Conservation (phyloP, 2,113 vertebrate genomes). For the Heterotis niloticus region DNA sequence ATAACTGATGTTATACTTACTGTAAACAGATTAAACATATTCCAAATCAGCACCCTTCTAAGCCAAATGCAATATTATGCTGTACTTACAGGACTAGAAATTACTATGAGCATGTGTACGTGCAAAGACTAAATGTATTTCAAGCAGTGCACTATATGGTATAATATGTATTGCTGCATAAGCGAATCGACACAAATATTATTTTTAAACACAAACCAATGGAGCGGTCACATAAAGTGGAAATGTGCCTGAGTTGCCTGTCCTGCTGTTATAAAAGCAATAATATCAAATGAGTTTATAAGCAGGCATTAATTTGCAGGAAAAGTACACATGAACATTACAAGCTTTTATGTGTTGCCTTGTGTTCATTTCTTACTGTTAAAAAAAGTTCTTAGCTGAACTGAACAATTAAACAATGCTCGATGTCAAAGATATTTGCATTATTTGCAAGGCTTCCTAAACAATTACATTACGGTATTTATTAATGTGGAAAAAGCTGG, state of each 20-base stretch:
- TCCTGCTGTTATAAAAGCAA: slow-evolving; percentile 50
- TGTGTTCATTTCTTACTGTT: neutral
- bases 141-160: neutral
- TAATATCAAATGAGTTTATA: slow-evolving; percentile 37
- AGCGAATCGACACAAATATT: neutral
- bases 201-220: neutral
- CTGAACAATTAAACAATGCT: neutral
- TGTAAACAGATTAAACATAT: neutral
- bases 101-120: slow-evolving; percentile 1
- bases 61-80: slow-evolving; percentile 20
- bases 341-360: neutral
- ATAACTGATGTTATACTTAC: no score
- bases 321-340: neutral
- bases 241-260: slow-evolving; percentile 32
- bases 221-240: neutral
- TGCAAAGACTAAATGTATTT: slow-evolving; percentile 13
- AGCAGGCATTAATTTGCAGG: neutral
- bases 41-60: slow-evolving; percentile 14
- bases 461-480: no score
- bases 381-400: neutral
- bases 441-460: no score
- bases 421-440: neutral
- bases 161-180: neutral
- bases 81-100: neutral
- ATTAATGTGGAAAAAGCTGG: no score